Evolutionary conservation across 2,888 invertebrate genomes (phyloP).

Genomic region (Archips crataeganus): DNA sequence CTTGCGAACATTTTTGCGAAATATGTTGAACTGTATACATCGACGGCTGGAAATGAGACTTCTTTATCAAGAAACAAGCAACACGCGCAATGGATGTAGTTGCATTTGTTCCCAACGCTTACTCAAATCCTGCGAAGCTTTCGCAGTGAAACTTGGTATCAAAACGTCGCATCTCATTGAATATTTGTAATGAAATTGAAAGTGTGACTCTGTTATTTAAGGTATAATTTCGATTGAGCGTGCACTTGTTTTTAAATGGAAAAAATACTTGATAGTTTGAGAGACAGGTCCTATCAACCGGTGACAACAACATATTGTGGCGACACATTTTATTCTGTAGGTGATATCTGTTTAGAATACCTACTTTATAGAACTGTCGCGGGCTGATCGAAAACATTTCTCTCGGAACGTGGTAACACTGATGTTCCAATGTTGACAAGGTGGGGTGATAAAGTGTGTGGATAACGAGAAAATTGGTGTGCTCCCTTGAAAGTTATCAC

Average conservation of each 20-base stretch:
- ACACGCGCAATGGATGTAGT: conserved; percentile 48
- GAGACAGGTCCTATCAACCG: conserved; percentile 82
- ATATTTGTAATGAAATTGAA: conserved; percentile 22
- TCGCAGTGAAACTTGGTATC: conserved; percentile 41
- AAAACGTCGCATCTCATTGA: conserved; percentile 46
- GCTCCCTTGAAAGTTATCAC: neutral
- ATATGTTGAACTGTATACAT: conserved; percentile 10
- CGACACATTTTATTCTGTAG: conserved; percentile 76
- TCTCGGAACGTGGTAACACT: conserved; percentile 49
- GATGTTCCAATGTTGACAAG: conserved; percentile 20
- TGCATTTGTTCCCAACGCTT: conserved; percentile 35
- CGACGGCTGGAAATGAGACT: neutral
- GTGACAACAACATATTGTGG: conserved; percentile 84
- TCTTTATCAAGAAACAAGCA: neutral
- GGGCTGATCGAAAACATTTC: conserved; percentile 65
- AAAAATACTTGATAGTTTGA: conserved; percentile 74
- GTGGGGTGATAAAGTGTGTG: conserved; percentile 22
- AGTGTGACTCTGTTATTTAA: neutral
- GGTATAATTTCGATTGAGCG: neutral
- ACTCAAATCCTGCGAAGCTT: conserved; percentile 48
- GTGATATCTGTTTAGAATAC: conserved; percentile 72
- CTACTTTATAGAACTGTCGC: conserved; percentile 69
- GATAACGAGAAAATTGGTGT: conserved; percentile 25
- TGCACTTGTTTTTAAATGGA: conserved; percentile 22
- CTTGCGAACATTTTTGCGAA: conserved; percentile 33